Conservation (phyloP, 2,797 vertebrate genomes). For the Pempheris klunzingeri region DNA sequence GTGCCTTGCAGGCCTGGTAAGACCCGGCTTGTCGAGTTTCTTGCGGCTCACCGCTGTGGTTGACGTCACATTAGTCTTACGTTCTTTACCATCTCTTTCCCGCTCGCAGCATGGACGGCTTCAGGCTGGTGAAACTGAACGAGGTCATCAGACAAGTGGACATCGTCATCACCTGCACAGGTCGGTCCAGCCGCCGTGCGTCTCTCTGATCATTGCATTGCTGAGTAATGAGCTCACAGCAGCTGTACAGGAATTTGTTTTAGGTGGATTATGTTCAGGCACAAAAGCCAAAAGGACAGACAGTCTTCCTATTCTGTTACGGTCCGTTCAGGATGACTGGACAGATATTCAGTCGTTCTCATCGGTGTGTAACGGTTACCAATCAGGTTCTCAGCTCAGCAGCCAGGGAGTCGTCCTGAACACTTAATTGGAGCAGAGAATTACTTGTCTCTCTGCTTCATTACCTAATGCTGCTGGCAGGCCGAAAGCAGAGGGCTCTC, state of each 20-base stretch:
- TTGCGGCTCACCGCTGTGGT: fast-evolving
- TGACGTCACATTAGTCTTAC: neutral
- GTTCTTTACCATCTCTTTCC: neutral
- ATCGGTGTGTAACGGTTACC: slow-evolving; percentile 31
- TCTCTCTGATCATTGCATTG: neutral
- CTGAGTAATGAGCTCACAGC: slow-evolving; percentile 8
- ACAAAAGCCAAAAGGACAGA: neutral
- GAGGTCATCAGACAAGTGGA: slow-evolving; percentile 98
- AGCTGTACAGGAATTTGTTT: slow-evolving; percentile 8
- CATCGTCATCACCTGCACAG: slow-evolving; percentile 99
- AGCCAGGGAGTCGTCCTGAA: slow-evolving; percentile 29
- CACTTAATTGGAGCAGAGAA: slow-evolving; percentile 57
- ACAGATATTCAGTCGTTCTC: slow-evolving; percentile 13
- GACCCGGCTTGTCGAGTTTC: slow-evolving; percentile 23
- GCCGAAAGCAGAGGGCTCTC: neutral
- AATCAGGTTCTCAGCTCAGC: slow-evolving; percentile 43
- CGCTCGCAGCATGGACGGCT: slow-evolving; percentile 94
- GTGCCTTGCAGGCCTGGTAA: slow-evolving; percentile 97
- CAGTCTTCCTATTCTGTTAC: neutral
- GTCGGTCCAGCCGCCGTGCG: slow-evolving; percentile 54
- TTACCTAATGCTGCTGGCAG: slow-evolving; percentile 33
- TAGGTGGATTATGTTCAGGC: slow-evolving; percentile 2
- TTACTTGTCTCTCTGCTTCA: slow-evolving; percentile 33
- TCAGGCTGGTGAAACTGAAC: slow-evolving; percentile 97
- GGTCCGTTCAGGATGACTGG: neutral